Evolutionary conservation across 37 sponge, comb jelly and placozoan species (phyloP).

Genomic region (Hexactinellida sp.): DNA sequence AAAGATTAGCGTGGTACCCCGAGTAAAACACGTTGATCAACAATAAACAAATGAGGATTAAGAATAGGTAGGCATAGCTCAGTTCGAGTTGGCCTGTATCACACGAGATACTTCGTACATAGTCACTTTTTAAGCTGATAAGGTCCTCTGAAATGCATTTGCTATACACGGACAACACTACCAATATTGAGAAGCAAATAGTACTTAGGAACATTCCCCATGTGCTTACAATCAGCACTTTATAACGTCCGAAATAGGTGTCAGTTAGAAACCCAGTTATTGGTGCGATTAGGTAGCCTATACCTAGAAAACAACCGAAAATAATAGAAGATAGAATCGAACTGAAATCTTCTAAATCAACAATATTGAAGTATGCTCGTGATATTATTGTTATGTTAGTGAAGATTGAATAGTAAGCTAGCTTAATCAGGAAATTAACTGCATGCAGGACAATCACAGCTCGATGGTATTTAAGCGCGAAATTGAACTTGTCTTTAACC

Average conservation of each 20-base stretch:
- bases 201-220: not conserved
- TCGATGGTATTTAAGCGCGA: not conserved
- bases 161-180: not conserved
- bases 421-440: not conserved
- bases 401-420: not conserved
- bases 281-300: not conserved
- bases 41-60: not conserved
- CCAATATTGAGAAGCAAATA: not conserved
- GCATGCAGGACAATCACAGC: not conserved
- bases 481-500: not conserved
- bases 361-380: not conserved
- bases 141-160: not conserved
- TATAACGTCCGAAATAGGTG: constrained; percentile 3
- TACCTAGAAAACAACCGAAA: not conserved
- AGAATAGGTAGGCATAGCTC: not conserved
- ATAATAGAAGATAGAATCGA: constrained; percentile 2
- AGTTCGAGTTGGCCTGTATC: not conserved
- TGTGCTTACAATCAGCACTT: not conserved
- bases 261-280: not conserved
- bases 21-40: not conserved
- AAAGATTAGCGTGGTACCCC: not conserved
- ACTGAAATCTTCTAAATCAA: not conserved
- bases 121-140: not conserved
- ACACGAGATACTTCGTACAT: not conserved
- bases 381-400: not conserved